These are phyloP conservation scores for Catharus minimus DNA, from an alignment of 2,113 vertebrate genomes.

Conservation along the genomic window DNA sequence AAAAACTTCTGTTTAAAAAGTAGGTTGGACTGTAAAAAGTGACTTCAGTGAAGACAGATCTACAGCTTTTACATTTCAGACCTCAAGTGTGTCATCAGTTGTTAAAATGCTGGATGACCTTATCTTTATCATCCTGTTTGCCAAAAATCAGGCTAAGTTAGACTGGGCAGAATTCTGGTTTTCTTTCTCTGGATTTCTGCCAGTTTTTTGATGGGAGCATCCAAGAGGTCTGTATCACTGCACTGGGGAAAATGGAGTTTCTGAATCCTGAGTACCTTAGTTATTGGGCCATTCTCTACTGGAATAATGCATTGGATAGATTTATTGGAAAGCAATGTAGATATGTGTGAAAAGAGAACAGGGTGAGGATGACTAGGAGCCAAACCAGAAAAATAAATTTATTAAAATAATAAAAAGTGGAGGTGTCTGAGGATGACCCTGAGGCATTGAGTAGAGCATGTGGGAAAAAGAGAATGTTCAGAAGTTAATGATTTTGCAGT, in stretches of 20 bases:
- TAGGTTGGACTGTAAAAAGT: background rate
- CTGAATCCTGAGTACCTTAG: background rate
- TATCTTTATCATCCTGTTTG: background rate
- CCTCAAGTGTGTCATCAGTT: accelerated
- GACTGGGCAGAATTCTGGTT: background rate
- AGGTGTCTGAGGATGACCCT: background rate
- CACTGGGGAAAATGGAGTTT: background rate
- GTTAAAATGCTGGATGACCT: background rate
- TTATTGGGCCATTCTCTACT: background rate
- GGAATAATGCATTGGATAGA: background rate
- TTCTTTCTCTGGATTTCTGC: background rate
- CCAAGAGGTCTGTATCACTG: background rate
- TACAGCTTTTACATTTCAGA: background rate
- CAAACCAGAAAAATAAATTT: background rate
- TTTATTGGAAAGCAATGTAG: background rate
- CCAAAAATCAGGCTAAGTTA: background rate
- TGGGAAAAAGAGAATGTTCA: background rate
- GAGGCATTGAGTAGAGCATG: background rate
- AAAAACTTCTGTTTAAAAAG: background rate
- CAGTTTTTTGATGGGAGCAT: background rate
- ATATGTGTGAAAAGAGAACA: background rate
- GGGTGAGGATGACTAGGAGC: background rate
- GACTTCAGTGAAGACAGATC: background rate
- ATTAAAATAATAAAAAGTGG: background rate
- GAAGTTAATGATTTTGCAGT: background rate